These are phyloP conservation scores for Kuschelorhynchus macadamiae DNA, from an alignment of 2,888 invertebrate species.

Conservation along the genomic window DNA sequence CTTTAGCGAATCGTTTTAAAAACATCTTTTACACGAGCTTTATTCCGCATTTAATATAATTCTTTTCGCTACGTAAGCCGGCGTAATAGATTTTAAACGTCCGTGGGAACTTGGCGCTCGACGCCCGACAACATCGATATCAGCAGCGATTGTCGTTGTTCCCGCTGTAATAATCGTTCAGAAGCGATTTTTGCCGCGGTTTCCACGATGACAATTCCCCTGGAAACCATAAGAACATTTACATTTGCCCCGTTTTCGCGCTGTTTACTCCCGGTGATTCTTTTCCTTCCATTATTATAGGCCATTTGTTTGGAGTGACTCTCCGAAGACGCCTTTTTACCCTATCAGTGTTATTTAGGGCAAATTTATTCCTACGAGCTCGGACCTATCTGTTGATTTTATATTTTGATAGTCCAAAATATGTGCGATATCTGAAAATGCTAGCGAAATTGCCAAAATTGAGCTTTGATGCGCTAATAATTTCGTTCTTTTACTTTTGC, in stretches of 20 bases:
- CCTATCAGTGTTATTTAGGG: conserved; percentile 29
- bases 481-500: no score
- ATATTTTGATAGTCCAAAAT: no score
- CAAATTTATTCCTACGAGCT: conserved; percentile 21
- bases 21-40: no score
- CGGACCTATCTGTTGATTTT: conserved; percentile 24
- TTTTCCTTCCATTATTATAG: conserved; percentile 41
- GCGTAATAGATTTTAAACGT: conserved; percentile 42
- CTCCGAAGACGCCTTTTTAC: conserved; percentile 33
- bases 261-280: conserved; percentile 55
- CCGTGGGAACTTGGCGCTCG: conserved; percentile 36
- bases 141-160: conserved; percentile 44
- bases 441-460: no score
- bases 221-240: conserved; percentile 52
- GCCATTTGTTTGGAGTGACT: conserved; percentile 40
- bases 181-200: conserved; percentile 54
- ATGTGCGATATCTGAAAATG: no score
- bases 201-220: conserved; percentile 48
- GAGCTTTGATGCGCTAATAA: no score
- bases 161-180: conserved; percentile 48
- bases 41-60: conserved; percentile 28
- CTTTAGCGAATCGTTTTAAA: no score
- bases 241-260: conserved; percentile 54
- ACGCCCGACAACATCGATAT: conserved; percentile 40
- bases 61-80: conserved; percentile 24